Base-by-base conservation (phyloP, 1,140 invertebrate species). In the Streblospio benedicti region DNA sequence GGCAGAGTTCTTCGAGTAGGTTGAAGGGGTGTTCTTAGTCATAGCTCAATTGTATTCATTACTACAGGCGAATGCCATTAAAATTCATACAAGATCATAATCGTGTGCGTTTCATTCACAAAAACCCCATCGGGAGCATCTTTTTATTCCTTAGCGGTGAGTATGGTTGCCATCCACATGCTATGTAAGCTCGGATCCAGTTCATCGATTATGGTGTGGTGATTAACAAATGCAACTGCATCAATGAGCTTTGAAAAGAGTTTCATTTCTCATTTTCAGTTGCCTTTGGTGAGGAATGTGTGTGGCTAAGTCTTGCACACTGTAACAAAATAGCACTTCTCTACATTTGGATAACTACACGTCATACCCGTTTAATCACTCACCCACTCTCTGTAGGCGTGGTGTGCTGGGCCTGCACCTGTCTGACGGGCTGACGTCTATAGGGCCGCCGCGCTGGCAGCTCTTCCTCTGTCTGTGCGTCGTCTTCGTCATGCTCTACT, bases 401-500 rank as follows among this genome's bases (percentile, higher is more conserved):
- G 68, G 69, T 4, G 67, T 76, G 58, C 61, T 78, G 18, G 62
- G 66, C 16, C 47, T 76, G 6, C 67, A 78, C 55, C 53, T 70
- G 43, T 74, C 72, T 65, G 45, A 50, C 0, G 76, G 75, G 0
- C 57, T 78, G 4, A 61, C 69, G 4, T 63, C 76, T 51, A 58
- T 78, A 0, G 76, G 76, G 4, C 16, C 28, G 12, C 58, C 60
- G 25, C 20, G 94, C 76, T 89, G 87, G 69, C 87, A 90, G 2
- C 79, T 98, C 18, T 90, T 90, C 0, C 78, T 94, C 3, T 96
- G 93, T 68, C 85, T 97, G 1, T 85, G 93, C 59, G 83, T 88
- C 0, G 93, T 97, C 20, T 97, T 96, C 75, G 79, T 93, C 31
- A 81, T 96, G 28, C 93, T 97, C 53, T 98, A 97, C 76, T 97